These are phyloP conservation scores for Acromyrmex heyeri DNA, from an alignment of 1,140 invertebrate genomes.

Conservation along the genomic window DNA sequence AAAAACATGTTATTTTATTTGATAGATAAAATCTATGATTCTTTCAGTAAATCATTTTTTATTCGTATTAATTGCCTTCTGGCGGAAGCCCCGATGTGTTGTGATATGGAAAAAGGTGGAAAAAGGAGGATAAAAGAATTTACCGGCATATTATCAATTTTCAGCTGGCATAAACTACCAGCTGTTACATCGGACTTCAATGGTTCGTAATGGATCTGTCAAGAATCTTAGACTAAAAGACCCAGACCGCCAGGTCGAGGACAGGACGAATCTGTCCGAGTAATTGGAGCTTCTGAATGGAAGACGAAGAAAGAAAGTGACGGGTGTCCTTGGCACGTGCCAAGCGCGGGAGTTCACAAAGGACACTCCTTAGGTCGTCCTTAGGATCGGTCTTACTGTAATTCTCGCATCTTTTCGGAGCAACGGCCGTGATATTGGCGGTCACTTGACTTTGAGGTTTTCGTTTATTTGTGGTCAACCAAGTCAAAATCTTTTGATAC, in stretches of 20 bases:
- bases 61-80: neutral
- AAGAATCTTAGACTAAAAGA: conserved; percentile 59
- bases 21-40: neutral
- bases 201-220: conserved; percentile 66
- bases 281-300: conserved; percentile 71
- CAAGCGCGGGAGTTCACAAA: conserved; percentile 71
- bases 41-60: neutral
- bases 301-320: neutral
- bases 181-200: conserved; percentile 61
- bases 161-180: conserved; percentile 55
- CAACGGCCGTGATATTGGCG: conserved; percentile 75
- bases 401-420: conserved; percentile 34
- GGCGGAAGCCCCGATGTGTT: neutral
- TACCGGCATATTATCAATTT: conserved; percentile 66
- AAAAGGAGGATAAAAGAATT: neutral
- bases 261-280: conserved; percentile 58
- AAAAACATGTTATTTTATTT: neutral
- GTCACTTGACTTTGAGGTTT: neutral
- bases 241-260: conserved; percentile 5
- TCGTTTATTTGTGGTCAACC: conserved; percentile 8
- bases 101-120: neutral
- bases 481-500: neutral
- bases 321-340: conserved; percentile 62
- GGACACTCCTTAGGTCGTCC: neutral
- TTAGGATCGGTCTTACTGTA: conserved; percentile 20